These are phyloP conservation scores for Medauroidea extradentata DNA, from an alignment of 1,140 invertebrate genomes.

Conservation along the genomic window DNA sequence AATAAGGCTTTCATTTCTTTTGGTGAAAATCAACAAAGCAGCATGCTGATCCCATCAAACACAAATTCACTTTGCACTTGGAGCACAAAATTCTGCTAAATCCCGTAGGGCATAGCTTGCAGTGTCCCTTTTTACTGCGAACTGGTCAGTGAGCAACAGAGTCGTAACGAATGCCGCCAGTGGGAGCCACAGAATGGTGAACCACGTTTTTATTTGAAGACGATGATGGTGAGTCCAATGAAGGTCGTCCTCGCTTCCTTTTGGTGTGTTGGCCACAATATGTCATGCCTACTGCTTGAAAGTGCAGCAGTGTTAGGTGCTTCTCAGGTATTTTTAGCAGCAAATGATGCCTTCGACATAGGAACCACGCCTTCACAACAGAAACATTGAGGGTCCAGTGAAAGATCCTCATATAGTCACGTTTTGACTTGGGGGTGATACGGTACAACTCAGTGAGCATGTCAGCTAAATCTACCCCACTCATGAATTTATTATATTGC, in stretches of 20 bases:
- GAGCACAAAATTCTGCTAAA: neutral
- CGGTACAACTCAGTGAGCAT: conserved; percentile 41
- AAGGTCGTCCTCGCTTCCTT: neutral
- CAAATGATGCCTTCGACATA: conserved; percentile 14
- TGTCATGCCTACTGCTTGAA: conserved; percentile 22
- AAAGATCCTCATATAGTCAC: conserved; percentile 43
- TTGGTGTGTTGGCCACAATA: neutral
- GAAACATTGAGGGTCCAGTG: conserved; percentile 43
- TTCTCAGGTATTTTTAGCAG: neutral
- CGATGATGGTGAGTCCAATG: neutral
- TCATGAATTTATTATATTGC: conserved; percentile 39
- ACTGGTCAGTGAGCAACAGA: neutral
- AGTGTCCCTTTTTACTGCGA: conserved; percentile 25
- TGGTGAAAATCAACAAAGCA: neutral
- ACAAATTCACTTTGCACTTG: neutral
- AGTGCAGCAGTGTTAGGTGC: conserved; percentile 30
- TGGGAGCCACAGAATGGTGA: neutral
- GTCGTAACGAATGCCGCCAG: neutral
- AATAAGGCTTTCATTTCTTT: no score
- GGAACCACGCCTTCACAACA: conserved; percentile 31
- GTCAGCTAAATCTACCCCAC: conserved; percentile 42
- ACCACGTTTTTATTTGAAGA: neutral
- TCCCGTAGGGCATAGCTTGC: conserved; percentile 18
- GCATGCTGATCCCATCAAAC: neutral
- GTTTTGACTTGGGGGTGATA: conserved; percentile 35